phyloP scores from a whole-genome alignment of 2,113 vertebrate species.

The Nansenia antarctica region DNA sequence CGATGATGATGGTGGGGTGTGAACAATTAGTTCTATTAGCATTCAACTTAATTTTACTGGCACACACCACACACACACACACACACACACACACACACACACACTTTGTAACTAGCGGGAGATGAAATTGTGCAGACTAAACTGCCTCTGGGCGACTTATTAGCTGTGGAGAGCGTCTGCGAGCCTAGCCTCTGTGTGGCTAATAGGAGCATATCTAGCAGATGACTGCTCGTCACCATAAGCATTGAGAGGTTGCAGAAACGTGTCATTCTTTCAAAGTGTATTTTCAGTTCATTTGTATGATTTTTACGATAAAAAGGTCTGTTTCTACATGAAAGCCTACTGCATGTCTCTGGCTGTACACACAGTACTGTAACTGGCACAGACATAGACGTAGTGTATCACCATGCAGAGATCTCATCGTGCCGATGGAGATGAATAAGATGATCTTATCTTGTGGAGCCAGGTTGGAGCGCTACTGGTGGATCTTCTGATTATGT shows the following conservation, averaged over 20 bases:
- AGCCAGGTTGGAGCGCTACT: neutral
- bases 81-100: no score
- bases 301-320: conserved; percentile 27
- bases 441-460: no score
- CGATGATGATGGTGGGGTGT: neutral
- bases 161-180: conserved; percentile 42
- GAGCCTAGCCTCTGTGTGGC: conserved; percentile 11
- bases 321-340: conserved; percentile 35
- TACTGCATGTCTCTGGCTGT: no score
- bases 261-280: neutral
- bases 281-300: conserved; percentile 34
- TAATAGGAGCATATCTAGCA: conserved; percentile 42
- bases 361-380: no score
- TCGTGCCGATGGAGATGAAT: neutral
- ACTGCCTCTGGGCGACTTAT: conserved; percentile 44
- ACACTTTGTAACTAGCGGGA: no score
- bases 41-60: neutral
- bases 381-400: no score
- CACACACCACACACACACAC: no score
- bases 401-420: no score
- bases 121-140: conserved; percentile 48
- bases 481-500: neutral
- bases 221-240: conserved; percentile 31
- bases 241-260: conserved; percentile 22
- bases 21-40: conserved; percentile 7